phyloP scores from a whole-genome alignment of 2,888 invertebrate species.

The Agrochola macilenta region DNA sequence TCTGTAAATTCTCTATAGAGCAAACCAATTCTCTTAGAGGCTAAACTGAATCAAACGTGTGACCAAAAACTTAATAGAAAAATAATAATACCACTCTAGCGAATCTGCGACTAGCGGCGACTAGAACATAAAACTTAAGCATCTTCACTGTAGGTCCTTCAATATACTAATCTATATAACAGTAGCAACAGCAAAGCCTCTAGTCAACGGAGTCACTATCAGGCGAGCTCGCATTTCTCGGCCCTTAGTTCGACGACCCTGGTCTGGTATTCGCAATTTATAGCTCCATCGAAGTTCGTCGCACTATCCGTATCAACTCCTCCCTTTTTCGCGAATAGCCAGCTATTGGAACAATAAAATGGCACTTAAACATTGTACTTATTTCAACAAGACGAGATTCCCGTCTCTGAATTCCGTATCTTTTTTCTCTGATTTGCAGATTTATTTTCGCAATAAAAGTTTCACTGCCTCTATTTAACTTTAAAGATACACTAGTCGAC shows the following conservation, averaged over 20 bases:
- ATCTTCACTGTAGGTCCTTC: conserved; percentile 30
- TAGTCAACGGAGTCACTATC: conserved; percentile 51
- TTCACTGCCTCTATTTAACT: conserved; percentile 24
- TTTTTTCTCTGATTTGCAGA: conserved; percentile 8
- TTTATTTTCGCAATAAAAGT: conserved; percentile 26
- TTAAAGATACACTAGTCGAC: no score
- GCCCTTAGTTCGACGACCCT: conserved; percentile 64
- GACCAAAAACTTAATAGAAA: conserved; percentile 18
- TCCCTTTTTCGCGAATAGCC: conserved; percentile 31
- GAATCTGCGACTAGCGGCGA: conserved; percentile 40
- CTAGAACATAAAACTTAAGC: conserved; percentile 46
- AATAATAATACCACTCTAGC: conserved; percentile 39
- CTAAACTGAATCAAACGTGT: background rate
- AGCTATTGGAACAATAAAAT: conserved; percentile 50
- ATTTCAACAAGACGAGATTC: conserved; percentile 1
- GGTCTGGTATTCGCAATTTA: conserved; percentile 64
- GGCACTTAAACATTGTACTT: conserved; percentile 33
- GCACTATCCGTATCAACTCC: conserved; percentile 39
- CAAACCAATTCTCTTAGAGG: background rate
- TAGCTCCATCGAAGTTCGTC: conserved; percentile 47
- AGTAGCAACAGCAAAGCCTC: conserved; percentile 37
- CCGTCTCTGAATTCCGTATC: background rate
- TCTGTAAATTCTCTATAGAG: background rate
- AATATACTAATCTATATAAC: conserved; percentile 27
- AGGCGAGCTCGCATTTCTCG: conserved; percentile 54